phyloP scores from a whole-genome alignment of 2,113 vertebrate genomes.

The Apteryx mantelli region DNA sequence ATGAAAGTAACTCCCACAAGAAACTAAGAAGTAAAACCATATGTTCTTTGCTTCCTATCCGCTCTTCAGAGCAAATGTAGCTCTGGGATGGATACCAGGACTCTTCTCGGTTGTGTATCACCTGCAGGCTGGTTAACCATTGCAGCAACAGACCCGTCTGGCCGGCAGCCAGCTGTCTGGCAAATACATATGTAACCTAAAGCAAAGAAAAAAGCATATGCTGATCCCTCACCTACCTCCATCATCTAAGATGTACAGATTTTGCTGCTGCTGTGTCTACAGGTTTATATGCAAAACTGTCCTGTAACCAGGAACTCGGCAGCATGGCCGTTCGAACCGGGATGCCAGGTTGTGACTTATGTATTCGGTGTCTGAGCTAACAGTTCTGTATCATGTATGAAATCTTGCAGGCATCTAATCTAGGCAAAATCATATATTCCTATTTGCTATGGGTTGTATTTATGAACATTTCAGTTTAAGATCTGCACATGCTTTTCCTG shows the following conservation, averaged over 20 bases:
- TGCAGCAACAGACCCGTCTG: accelerated
- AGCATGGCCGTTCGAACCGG: accelerated
- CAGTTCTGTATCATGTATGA: neutral
- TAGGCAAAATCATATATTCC: neutral
- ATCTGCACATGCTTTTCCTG: neutral
- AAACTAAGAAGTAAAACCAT: neutral
- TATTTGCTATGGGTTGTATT: neutral
- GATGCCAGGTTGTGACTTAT: neutral
- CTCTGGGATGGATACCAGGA: neutral
- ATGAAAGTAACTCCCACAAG: neutral
- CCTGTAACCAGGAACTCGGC: accelerated
- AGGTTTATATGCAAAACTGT: neutral
- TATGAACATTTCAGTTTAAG: neutral
- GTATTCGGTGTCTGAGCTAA: accelerated
- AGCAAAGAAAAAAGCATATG: neutral
- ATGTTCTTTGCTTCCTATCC: accelerated
- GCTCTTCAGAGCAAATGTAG: neutral
- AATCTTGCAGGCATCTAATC: neutral
- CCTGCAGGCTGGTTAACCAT: neutral
- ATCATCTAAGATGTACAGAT: neutral
- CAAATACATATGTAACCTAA: accelerated
- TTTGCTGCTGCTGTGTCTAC: neutral
- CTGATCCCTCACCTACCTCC: neutral
- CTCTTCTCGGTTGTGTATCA: neutral
- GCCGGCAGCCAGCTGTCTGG: neutral